Percentiles rank a stretch among this genome's conserved stretches.
Conservation (phyloP, 2,797 vertebrate genomes). For the Dicrostonyx torquatus region DNA sequence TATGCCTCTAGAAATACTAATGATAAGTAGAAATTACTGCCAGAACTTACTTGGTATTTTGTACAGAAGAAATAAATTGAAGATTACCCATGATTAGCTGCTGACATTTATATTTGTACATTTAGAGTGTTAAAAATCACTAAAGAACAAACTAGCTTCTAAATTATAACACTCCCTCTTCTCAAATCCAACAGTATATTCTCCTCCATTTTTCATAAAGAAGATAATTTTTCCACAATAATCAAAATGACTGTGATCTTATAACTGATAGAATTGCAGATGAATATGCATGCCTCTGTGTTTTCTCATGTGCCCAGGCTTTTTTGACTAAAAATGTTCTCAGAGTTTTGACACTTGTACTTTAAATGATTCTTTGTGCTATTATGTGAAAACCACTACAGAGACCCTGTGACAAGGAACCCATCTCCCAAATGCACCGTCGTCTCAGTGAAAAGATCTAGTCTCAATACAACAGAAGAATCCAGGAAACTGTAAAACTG, state of each 20-base stretch:
- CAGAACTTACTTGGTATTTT: conserved; percentile 74
- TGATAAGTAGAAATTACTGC: conserved; percentile 65
- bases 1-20: conserved; percentile 64
- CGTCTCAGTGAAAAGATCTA: background rate
- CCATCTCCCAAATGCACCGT: background rate
- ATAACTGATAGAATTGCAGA: background rate
- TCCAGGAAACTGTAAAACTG: background rate
- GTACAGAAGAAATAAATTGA: conserved; percentile 79
- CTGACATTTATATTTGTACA: conserved; percentile 81
- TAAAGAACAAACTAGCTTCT: conserved; percentile 68
- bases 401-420: background rate
- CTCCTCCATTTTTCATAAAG: background rate
- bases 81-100: conserved; percentile 81
- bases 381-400: background rate
- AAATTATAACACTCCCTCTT: conserved; percentile 70
- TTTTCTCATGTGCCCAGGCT: background rate
- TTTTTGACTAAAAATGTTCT: background rate
- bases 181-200: conserved; percentile 52
- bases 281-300: background rate
- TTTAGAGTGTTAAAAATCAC: conserved; percentile 78
- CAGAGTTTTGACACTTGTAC: background rate
- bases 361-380: background rate
- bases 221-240: background rate
- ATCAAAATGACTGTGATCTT: background rate
- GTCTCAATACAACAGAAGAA: background rate